phyloP scores from a whole-genome alignment of 2,113 vertebrate species.

The Odobenus rosmarus region DNA sequence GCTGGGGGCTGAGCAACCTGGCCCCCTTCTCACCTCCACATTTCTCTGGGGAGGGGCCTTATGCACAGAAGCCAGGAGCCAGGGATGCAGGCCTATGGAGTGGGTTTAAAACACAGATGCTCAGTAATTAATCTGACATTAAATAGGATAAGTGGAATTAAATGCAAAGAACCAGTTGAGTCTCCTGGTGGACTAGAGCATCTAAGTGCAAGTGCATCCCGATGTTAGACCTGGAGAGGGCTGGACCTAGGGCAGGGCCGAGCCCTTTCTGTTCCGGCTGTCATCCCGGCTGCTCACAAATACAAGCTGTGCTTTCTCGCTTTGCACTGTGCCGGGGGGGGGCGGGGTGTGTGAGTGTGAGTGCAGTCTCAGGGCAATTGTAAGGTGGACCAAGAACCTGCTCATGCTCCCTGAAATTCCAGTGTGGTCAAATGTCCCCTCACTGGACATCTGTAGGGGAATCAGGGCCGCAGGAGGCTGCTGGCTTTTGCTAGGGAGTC shows the following conservation, averaged over 20 bases:
- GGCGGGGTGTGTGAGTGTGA: accelerated
- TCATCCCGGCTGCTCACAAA: neutral
- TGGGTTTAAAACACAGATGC: slow-evolving; percentile 62
- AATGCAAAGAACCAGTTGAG: accelerated
- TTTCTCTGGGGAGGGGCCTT: neutral
- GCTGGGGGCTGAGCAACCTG: accelerated
- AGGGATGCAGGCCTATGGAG: slow-evolving; percentile 43
- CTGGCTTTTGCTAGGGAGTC: slow-evolving; percentile 82
- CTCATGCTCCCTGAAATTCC: neutral
- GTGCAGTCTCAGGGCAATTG: slow-evolving; percentile 13
- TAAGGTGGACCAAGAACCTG: slow-evolving; percentile 38
- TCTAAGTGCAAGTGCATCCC: slow-evolving; percentile 1
- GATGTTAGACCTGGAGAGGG: neutral
- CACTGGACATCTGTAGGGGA: slow-evolving; percentile 35
- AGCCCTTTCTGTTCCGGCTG: neutral
- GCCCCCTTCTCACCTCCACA: neutral
- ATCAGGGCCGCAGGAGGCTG: slow-evolving; percentile 44
- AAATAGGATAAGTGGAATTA: slow-evolving; percentile 6
- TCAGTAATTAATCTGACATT: slow-evolving; percentile 43
- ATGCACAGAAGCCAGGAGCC: neutral
- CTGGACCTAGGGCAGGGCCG: neutral
- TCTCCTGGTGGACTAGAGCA: neutral
- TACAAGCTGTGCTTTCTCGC: neutral
- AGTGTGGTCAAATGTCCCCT: neutral
- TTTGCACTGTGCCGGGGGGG: neutral